These are phyloP conservation scores for Cinclus mexicanus DNA, from an alignment of 2,113 vertebrate genomes.

Conservation along the genomic window DNA sequence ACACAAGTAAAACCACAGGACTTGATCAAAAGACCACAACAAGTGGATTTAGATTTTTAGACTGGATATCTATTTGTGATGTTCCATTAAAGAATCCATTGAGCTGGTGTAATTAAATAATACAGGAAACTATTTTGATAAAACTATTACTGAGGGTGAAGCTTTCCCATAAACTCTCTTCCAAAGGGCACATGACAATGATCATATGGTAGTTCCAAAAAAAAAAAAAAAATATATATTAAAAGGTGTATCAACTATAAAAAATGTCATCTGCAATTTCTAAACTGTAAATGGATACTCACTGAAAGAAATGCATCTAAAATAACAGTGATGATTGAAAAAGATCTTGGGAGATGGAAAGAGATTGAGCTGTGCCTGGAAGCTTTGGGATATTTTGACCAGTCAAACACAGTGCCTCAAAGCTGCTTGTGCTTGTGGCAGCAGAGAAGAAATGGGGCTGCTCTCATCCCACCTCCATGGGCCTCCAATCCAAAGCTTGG, in stretches of 20 bases:
- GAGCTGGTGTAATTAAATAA: neutral
- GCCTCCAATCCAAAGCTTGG: neutral
- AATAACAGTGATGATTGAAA: neutral
- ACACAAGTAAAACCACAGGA: neutral
- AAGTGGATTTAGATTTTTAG: neutral
- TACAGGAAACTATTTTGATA: neutral
- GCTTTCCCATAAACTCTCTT: neutral
- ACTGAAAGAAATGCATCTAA: accelerated
- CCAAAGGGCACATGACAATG: neutral
- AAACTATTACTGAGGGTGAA: neutral
- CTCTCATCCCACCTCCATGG: neutral
- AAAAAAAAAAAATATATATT: neutral
- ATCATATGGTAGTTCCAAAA: neutral
- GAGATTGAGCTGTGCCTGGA: neutral
- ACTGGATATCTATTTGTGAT: neutral
- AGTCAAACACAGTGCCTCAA: neutral
- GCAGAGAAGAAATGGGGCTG: neutral
- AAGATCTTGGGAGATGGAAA: neutral
- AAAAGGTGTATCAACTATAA: neutral
- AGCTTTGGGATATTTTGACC: neutral
- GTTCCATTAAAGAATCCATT: neutral
- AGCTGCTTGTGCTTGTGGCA: neutral
- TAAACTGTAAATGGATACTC: neutral
- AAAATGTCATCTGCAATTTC: neutral
- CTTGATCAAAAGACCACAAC: neutral